Percentiles rank a stretch among this genome's conserved stretches.
Evolutionary conservation across 2,888 invertebrate genomes (phyloP).

Genomic region (Drosophila neutralis): DNA sequence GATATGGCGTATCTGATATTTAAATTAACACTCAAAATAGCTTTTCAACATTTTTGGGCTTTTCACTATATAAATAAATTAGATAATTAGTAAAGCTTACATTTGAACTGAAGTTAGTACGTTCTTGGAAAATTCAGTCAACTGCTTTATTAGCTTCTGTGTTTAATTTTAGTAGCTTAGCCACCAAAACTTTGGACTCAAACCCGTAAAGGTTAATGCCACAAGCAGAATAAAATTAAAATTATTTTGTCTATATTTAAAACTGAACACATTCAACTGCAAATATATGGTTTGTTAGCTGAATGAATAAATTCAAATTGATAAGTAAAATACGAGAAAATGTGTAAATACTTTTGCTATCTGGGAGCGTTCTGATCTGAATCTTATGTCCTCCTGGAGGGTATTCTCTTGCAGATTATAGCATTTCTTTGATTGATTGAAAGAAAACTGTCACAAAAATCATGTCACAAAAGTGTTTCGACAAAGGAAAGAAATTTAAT

Average conservation of each 20-base stretch:
- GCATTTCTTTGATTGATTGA: not conserved
- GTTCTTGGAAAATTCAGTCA: not conserved
- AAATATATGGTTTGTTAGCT: not conserved
- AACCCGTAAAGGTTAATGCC: not conserved
- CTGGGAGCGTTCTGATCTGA: not conserved
- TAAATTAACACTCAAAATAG: not conserved
- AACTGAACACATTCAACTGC: not conserved
- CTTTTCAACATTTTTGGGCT: too few relatives aligned
- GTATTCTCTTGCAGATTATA: not conserved
- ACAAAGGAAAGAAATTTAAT: not conserved
- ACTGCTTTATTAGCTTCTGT: not conserved
- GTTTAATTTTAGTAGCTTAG: not conserved
- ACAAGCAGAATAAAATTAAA: not conserved
- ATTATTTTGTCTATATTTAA: not conserved
- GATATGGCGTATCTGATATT: not conserved
- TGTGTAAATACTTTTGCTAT: too few relatives aligned
- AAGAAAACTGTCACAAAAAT: not conserved
- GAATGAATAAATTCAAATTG: not conserved
- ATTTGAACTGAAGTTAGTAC: not conserved
- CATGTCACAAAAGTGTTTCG: not conserved
- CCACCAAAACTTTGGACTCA: not conserved
- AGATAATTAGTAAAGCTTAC: not conserved
- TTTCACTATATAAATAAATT: not conserved
- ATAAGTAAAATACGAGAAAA: not conserved
- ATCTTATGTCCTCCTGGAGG: too few relatives aligned